phyloP scores from a whole-genome alignment of 2,113 vertebrate genomes.

The Notothenia coriiceps region DNA sequence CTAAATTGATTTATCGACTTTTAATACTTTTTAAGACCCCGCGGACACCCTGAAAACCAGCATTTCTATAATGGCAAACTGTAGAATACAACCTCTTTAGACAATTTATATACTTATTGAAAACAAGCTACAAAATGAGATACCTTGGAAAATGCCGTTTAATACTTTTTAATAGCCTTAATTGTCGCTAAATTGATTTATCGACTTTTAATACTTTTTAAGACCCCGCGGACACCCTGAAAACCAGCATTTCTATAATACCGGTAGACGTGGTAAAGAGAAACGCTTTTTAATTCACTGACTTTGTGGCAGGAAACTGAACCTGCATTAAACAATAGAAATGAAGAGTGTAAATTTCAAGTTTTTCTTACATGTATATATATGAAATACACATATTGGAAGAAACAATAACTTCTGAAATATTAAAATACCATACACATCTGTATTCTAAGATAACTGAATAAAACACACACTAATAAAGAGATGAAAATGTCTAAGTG shows the following conservation, averaged over 20 bases:
- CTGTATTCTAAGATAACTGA: background rate
- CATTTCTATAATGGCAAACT: too few relatives aligned
- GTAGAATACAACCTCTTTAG: too few relatives aligned
- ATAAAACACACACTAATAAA: background rate
- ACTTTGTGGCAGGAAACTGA: background rate
- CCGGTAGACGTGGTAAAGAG: background rate
- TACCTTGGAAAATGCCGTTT: too few relatives aligned
- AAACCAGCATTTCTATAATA: conserved; percentile 22
- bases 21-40: too few relatives aligned
- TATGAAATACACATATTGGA: background rate
- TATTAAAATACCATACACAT: background rate
- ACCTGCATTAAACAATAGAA: background rate
- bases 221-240: background rate
- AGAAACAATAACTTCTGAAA: background rate
- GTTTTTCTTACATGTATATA: background rate
- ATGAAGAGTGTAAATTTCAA: background rate
- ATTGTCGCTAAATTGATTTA: too few relatives aligned
- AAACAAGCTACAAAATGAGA: too few relatives aligned
- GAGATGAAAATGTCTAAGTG: conserved; percentile 49
- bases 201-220: too few relatives aligned
- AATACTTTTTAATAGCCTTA: too few relatives aligned
- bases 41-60: too few relatives aligned
- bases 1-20: too few relatives aligned
- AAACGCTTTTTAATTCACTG: background rate
- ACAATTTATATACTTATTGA: too few relatives aligned